Evolutionary conservation across 2,113 vertebrate genomes (phyloP).

Genomic region (Hipposideros armiger): DNA sequence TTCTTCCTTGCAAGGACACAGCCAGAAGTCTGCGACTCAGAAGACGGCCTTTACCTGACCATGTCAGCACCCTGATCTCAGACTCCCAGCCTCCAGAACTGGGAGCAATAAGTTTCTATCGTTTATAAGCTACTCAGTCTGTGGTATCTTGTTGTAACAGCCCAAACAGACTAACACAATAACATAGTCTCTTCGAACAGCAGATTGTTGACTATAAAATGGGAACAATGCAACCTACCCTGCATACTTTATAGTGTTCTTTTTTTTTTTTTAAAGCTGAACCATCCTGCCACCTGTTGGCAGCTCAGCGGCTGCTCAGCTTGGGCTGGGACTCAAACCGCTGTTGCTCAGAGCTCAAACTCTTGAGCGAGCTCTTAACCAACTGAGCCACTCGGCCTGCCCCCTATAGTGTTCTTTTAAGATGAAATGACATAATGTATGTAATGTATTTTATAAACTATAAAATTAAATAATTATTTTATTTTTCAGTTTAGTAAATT

Average conservation of each 20-base stretch:
- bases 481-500: conserved; percentile 2
- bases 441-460: neutral
- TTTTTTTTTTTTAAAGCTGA: neutral
- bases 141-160: neutral
- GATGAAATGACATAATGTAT: neutral
- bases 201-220: neutral
- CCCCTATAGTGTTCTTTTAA: neutral
- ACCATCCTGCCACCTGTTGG: too few species aligned
- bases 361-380: too few species aligned
- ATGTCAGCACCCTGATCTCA: neutral
- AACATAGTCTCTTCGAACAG: conserved; percentile 1
- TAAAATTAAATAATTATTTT: neutral
- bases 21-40: neutral
- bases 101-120: neutral
- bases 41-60: neutral
- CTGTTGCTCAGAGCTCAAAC: too few species aligned
- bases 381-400: too few species aligned
- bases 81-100: neutral
- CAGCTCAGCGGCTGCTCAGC: too few species aligned
- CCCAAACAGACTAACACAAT: neutral
- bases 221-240: neutral
- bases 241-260: neutral
- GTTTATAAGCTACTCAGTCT: neutral
- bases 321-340: too few species aligned
- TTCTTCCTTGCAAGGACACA: neutral